Evolutionary conservation across 2,113 vertebrate species (phyloP).

Genomic region (Callionymus lyra): DNA sequence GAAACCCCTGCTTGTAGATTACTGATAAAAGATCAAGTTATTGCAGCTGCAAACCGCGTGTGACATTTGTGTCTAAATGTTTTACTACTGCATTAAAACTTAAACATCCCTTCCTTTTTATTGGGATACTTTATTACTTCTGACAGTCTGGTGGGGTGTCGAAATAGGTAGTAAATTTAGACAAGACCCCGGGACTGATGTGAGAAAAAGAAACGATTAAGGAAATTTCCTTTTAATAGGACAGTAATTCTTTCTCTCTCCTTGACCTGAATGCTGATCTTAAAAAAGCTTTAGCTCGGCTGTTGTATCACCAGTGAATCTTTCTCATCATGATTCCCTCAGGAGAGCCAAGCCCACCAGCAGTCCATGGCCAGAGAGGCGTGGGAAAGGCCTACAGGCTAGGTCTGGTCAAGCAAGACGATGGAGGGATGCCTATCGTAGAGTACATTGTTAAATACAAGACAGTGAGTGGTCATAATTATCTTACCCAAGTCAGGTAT

Average conservation of each 20-base stretch:
- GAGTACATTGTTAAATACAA: constrained; percentile 96
- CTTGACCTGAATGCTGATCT: constrained; percentile 27
- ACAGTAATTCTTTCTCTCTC: constrained; percentile 28
- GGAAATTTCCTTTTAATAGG: constrained; percentile 30
- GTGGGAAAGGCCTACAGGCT: constrained; percentile 88
- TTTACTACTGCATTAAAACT: constrained; percentile 35
- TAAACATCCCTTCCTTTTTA: constrained; percentile 25
- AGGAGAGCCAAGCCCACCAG: constrained; percentile 95
- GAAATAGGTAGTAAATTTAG: constrained; percentile 23
- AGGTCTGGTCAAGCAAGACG: constrained; percentile 91
- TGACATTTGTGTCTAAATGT: constrained; percentile 29
- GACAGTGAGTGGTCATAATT: constrained; percentile 76
- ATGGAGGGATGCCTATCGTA: constrained; percentile 92
- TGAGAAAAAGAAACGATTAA: constrained; percentile 29
- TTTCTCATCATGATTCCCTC: constrained; percentile 4
- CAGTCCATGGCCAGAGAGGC: constrained; percentile 89
- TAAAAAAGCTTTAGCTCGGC: constrained; percentile 11
- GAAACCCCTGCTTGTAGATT: constrained; percentile 15
- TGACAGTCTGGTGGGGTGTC: constrained; percentile 18
- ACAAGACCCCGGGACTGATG: constrained; percentile 18
- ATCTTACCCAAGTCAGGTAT: not conserved
- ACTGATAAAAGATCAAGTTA: constrained; percentile 29
- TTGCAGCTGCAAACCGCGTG: constrained; percentile 26
- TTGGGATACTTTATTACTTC: constrained; percentile 32
- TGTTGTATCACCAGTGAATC: constrained; percentile 9